Conservation (phyloP, 2,113 vertebrate genomes). For the Parus major region DNA sequence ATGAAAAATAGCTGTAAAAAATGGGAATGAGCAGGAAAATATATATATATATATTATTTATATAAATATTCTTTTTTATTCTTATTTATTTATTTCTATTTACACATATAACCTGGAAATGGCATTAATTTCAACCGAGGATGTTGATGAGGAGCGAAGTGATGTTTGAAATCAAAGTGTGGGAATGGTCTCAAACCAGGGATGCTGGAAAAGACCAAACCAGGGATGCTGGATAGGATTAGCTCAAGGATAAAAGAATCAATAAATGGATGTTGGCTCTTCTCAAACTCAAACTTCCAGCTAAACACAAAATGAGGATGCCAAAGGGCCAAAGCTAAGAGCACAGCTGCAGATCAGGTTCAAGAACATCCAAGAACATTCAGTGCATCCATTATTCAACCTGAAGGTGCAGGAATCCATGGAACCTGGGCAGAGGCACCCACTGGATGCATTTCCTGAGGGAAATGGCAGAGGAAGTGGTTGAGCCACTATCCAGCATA, state of each 20-base stretch:
- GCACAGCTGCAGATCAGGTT: not conserved
- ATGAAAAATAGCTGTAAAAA: not conserved
- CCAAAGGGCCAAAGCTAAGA: not conserved
- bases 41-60: too few relatives aligned
- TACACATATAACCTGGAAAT: not conserved
- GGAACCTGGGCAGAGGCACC: not conserved
- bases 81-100: not conserved
- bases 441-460: not conserved
- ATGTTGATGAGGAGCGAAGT: not conserved
- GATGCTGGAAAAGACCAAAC: not conserved
- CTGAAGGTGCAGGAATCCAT: not conserved
- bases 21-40: not conserved
- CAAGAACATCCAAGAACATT: not conserved
- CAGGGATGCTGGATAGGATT: not conserved
- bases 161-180: not conserved
- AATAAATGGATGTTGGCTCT: too few relatives aligned
- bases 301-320: not conserved
- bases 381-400: too few relatives aligned
- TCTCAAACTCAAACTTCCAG: not conserved
- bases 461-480: not conserved
- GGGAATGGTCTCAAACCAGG: not conserved
- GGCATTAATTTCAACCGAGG: not conserved
- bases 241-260: not conserved
- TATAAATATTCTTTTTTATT: too few relatives aligned
- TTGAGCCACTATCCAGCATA: fast-evolving